Evolutionary conservation across 2,797 vertebrate species (phyloP).

Genomic region (Sparus aurata): DNA sequence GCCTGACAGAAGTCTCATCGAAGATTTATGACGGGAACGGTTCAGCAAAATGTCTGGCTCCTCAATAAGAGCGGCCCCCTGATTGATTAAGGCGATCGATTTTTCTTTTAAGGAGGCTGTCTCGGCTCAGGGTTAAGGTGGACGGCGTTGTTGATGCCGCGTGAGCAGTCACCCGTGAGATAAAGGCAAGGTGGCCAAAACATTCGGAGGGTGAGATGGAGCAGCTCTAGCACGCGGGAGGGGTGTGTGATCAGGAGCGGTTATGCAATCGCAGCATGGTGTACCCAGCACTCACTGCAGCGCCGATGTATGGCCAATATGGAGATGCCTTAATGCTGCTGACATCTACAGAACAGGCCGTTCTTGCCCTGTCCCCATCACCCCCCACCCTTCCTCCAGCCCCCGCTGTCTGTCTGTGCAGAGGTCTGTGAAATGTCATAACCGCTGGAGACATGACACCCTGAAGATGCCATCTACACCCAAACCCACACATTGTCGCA

Average conservation of each 20-base stretch:
- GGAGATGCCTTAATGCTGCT: constrained; percentile 71
- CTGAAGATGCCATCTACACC: constrained; percentile 36
- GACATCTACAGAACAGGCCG: constrained; percentile 77
- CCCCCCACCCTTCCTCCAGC: constrained; percentile 6
- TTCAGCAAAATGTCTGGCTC: constrained; percentile 34
- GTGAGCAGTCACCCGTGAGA: not conserved
- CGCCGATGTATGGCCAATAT: constrained; percentile 70
- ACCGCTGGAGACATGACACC: constrained; percentile 39
- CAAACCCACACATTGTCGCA: constrained; percentile 13
- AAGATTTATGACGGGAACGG: constrained; percentile 57
- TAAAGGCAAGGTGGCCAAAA: constrained; percentile 38
- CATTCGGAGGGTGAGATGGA: constrained; percentile 55
- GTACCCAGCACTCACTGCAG: constrained; percentile 76
- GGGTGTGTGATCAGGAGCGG: constrained; percentile 75
- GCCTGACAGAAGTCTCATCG: constrained; percentile 46
- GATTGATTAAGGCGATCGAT: constrained; percentile 61
- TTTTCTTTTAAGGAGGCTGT: constrained; percentile 29
- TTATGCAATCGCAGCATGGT: constrained; percentile 86
- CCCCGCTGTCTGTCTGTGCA: constrained; percentile 37
- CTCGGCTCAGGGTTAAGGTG: constrained; percentile 38
- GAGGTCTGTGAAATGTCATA: constrained; percentile 71
- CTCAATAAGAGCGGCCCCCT: constrained; percentile 43
- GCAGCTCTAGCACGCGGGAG: constrained; percentile 71
- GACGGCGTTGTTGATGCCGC: constrained; percentile 12
- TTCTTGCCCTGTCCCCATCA: constrained; percentile 52